These are phyloP conservation scores for Nymphalis polychloros DNA, from an alignment of 2,888 invertebrate species.

Conservation along the genomic window DNA sequence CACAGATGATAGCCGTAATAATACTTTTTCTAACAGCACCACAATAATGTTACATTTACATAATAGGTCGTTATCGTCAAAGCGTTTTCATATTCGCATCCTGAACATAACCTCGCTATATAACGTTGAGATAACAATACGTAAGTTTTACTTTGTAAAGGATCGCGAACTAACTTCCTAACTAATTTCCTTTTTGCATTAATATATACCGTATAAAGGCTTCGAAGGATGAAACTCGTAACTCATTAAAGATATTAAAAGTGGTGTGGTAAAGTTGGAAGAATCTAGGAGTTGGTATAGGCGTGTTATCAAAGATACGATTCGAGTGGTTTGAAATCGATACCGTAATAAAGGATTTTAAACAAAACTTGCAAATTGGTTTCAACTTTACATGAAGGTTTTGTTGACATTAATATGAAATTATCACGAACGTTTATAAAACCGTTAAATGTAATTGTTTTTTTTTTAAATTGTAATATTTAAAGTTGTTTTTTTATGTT, in stretches of 20 bases:
- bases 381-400: too few relatives aligned
- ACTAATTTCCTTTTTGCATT: constrained; percentile 36
- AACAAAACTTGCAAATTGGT: too few relatives aligned
- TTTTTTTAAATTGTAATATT: too few relatives aligned
- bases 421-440: too few relatives aligned
- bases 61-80: constrained; percentile 27
- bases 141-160: constrained; percentile 32
- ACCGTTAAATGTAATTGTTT: too few relatives aligned
- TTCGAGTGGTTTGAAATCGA: background rate
- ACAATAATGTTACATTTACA: constrained; percentile 20
- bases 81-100: constrained; percentile 25
- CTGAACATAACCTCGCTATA: constrained; percentile 18
- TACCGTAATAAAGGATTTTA: background rate
- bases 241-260: constrained; percentile 38
- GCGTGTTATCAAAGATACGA: background rate
- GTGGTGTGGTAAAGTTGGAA: constrained; percentile 18
- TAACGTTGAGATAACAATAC: constrained; percentile 29
- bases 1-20: constrained; percentile 17
- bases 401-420: too few relatives aligned
- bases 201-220: constrained; percentile 28
- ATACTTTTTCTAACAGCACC: constrained; percentile 10
- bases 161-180: constrained; percentile 34
- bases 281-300: constrained; percentile 1
- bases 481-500: too few relatives aligned
- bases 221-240: constrained; percentile 30